Conservation (phyloP, 1,140 invertebrate species). For the Lucilia cuprina region DNA sequence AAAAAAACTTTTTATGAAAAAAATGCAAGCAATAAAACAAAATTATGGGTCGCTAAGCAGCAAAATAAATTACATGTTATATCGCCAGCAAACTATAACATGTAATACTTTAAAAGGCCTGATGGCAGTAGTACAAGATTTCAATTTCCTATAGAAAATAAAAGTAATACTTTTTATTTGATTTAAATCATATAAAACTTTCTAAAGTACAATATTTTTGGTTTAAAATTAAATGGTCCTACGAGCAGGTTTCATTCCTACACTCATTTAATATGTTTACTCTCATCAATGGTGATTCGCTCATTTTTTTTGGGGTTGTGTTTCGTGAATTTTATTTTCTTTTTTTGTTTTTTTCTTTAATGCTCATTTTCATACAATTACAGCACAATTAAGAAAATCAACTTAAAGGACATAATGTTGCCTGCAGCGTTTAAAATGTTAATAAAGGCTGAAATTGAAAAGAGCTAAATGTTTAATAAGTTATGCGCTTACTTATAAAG, state of each 20-base stretch:
- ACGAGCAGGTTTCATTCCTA: not conserved
- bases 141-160: not conserved
- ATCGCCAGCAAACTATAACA: not conserved
- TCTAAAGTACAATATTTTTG: not conserved
- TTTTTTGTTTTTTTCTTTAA: not conserved
- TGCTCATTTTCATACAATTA: not conserved
- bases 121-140: not conserved
- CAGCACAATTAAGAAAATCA: not conserved
- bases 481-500: not conserved
- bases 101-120: not conserved
- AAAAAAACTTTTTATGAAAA: no score
- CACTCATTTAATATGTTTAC: not conserved
- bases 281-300: not conserved
- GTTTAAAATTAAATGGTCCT: not conserved
- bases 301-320: not conserved
- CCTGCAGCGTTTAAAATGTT: not conserved
- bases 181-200: not conserved
- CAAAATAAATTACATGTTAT: not conserved
- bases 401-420: constrained; percentile 2
- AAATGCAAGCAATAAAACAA: not conserved
- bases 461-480: not conserved
- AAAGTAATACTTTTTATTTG: no score
- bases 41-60: constrained; percentile 1
- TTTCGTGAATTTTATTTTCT: no score
- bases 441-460: not conserved